phyloP scores from a whole-genome alignment of 2,888 invertebrate species.

The Pseudococcus viburni region DNA sequence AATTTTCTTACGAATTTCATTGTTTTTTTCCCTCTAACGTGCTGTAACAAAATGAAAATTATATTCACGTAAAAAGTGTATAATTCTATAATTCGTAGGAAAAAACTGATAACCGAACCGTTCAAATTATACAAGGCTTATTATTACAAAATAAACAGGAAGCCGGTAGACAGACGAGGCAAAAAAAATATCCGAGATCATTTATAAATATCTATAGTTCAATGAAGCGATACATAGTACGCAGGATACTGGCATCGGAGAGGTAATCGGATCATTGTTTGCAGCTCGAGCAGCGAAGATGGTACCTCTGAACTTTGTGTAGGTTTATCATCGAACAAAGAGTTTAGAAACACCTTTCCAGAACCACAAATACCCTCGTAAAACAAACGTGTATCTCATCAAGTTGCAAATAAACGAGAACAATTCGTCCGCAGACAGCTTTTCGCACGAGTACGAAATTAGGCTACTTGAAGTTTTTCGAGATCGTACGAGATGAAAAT shows the following conservation, averaged over 20 bases:
- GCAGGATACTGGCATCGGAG: neutral
- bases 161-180: neutral
- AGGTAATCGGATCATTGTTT: conserved; percentile 39
- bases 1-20: neutral
- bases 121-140: neutral
- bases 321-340: neutral
- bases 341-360: neutral
- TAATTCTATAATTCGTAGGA: neutral
- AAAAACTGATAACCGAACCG: neutral
- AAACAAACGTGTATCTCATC: neutral
- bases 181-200: conserved; percentile 7
- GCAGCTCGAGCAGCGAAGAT: neutral
- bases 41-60: conserved; percentile 18
- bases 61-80: neutral
- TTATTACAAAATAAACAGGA: conserved; percentile 36
- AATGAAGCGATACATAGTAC: conserved; percentile 43
- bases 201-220: conserved; percentile 51
- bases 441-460: conserved; percentile 32
- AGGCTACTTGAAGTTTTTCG: conserved; percentile 12
- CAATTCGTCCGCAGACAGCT: neutral
- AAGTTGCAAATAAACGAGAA: neutral
- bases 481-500: neutral
- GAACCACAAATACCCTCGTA: neutral
- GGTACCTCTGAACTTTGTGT: neutral
- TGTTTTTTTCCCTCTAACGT: neutral